Percentiles rank a stretch among this genome's conserved stretches.
These are phyloP conservation scores for Armadillidium nasatum DNA, from an alignment of 1,140 invertebrate genomes.

Conservation along the genomic window DNA sequence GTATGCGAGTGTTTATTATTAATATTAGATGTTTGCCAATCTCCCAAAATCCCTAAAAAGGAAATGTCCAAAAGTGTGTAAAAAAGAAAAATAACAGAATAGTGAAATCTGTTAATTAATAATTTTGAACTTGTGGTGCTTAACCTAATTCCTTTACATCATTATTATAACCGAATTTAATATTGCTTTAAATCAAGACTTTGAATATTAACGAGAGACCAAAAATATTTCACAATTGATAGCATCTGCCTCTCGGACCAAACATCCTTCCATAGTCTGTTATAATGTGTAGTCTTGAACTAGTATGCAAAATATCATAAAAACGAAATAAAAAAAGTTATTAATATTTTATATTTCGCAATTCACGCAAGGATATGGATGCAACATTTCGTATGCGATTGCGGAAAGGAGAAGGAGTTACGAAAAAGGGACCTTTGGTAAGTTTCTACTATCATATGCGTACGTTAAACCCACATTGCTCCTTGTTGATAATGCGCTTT, in stretches of 20 bases:
- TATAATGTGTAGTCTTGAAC: background rate
- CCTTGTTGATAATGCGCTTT: too few relatives aligned
- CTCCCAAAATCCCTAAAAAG: background rate
- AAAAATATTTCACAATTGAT: background rate
- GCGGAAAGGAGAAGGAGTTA: constrained; percentile 6
- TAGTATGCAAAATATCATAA: background rate
- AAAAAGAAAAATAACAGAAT: background rate
- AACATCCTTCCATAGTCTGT: background rate
- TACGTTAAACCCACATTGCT: too few relatives aligned
- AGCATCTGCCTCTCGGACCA: background rate
- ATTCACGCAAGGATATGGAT: background rate
- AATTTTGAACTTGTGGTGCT: background rate
- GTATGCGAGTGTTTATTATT: background rate
- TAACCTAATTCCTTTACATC: too few relatives aligned
- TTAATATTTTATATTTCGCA: background rate
- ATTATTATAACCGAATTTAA: background rate
- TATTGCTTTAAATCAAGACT: background rate
- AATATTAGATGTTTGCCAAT: background rate
- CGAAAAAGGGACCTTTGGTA: constrained; percentile 1
- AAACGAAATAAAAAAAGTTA: too few relatives aligned
- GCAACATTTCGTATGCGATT: background rate
- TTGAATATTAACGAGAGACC: background rate
- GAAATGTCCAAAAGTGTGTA: background rate
- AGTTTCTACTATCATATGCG: background rate
- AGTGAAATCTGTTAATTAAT: background rate